A percentile compares a stretch with the other conserved stretches of the same genome.
Conservation (phyloP, 2,888 invertebrate genomes). For the Hypsopygia costalis region DNA sequence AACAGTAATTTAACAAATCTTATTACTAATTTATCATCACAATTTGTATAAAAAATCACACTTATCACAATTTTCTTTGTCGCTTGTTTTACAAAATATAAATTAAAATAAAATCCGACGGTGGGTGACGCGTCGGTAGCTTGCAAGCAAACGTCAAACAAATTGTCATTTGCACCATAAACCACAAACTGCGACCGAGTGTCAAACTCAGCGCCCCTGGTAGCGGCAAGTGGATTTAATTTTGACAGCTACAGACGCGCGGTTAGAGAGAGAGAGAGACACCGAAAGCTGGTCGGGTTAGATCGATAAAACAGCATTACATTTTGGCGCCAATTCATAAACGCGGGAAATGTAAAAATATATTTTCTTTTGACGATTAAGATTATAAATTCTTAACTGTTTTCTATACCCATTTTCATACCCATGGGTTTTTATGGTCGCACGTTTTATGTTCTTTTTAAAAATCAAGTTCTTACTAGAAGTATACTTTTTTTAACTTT, state of each 20-base stretch:
- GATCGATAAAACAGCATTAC: constrained; percentile 2
- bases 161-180: constrained; percentile 13
- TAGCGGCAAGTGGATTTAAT: constrained; percentile 15
- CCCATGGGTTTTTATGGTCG: too few relatives aligned
- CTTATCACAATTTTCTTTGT: constrained; percentile 79
- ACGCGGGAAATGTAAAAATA: too few relatives aligned
- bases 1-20: constrained; percentile 77
- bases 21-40: constrained; percentile 76
- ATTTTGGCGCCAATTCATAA: too few relatives aligned
- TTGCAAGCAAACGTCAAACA: constrained; percentile 63
- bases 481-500: too few relatives aligned
- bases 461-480: too few relatives aligned
- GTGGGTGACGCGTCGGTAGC: constrained; percentile 74
- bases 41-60: constrained; percentile 75
- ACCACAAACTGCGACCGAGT: constrained; percentile 25
- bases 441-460: too few relatives aligned
- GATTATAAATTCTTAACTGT: too few relatives aligned
- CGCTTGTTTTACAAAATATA: constrained; percentile 55
- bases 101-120: constrained; percentile 73
- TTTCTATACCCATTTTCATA: too few relatives aligned
- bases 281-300: too few relatives aligned
- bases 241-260: not conserved
- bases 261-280: too few relatives aligned
- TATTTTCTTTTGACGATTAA: too few relatives aligned
- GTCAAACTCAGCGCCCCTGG: constrained; percentile 31